Conservation (phyloP, 2,797 vertebrate species). For the Acanthurus leucopareius region DNA sequence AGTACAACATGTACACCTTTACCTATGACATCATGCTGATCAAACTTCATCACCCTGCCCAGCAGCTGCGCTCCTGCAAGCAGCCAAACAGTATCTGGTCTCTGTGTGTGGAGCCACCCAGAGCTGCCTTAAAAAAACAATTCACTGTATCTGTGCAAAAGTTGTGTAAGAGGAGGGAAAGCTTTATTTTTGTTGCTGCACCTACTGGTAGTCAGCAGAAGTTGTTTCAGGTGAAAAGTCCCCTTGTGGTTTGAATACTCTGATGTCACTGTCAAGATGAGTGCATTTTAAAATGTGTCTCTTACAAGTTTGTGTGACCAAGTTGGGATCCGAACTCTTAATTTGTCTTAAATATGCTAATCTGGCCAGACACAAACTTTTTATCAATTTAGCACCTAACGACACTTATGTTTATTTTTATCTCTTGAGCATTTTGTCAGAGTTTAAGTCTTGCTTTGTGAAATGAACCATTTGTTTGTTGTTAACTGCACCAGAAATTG, state of each 20-base stretch:
- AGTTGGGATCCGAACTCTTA: too few species aligned
- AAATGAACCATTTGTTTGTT: background rate
- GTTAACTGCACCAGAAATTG: too few species aligned
- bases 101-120: slow-evolving; percentile 86
- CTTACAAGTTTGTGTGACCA: too few species aligned
- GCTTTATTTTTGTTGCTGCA: background rate
- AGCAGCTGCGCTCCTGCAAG: slow-evolving; percentile 66
- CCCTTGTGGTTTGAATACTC: background rate
- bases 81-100: slow-evolving; percentile 75
- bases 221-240: background rate
- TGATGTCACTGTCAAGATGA: background rate
- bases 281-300: too few species aligned
- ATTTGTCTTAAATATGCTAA: background rate
- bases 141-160: background rate
- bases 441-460: too few species aligned
- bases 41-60: slow-evolving; percentile 78
- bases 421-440: background rate
- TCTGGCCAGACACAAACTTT: background rate
- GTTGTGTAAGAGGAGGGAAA: too few species aligned
- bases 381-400: background rate
- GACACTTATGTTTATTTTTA: background rate
- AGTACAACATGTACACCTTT: slow-evolving; percentile 54
- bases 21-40: slow-evolving; percentile 90
- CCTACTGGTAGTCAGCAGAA: background rate
- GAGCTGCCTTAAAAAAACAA: slow-evolving; percentile 26